Evolutionary conservation across 64 coral and sea anemone species (phyloP).

Genomic region (Anthopleura sola): DNA sequence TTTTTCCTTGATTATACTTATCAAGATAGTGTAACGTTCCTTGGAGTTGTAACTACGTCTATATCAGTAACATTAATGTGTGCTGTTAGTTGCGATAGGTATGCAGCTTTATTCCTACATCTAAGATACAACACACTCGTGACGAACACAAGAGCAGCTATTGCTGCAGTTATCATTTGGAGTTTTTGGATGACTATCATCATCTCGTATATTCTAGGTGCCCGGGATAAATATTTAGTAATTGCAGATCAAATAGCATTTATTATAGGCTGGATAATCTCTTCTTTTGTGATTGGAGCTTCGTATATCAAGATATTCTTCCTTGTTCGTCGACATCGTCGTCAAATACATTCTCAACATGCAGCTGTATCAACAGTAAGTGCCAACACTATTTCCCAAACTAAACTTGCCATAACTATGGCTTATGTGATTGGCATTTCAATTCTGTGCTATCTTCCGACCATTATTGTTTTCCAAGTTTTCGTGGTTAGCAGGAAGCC

Average conservation of each 20-base stretch:
- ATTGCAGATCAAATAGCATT: no score
- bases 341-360: not conserved
- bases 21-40: not conserved
- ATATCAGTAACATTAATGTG: slow-evolving; percentile 1
- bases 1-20: not conserved
- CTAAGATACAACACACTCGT: not conserved
- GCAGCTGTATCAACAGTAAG: not conserved
- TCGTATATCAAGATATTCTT: not conserved
- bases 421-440: not conserved
- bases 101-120: not conserved
- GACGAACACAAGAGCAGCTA: not conserved
- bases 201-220: not conserved
- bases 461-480: not conserved
- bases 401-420: slow-evolving; percentile 17
- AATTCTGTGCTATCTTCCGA: not conserved
- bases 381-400: not conserved
- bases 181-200: not conserved
- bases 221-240: not conserved
- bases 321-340: slow-evolving; percentile 4
- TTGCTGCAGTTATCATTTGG: slow-evolving; percentile 1
- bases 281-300: not conserved
- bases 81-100: slow-evolving; percentile 6
- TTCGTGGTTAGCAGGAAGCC: not conserved
- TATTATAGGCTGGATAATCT: not conserved
- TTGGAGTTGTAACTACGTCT: not conserved